Percentiles rank a stretch among this genome's conserved stretches.
These are phyloP conservation scores for Ochropleura leucogaster DNA, from an alignment of 2,888 invertebrate genomes.

Conservation along the genomic window DNA sequence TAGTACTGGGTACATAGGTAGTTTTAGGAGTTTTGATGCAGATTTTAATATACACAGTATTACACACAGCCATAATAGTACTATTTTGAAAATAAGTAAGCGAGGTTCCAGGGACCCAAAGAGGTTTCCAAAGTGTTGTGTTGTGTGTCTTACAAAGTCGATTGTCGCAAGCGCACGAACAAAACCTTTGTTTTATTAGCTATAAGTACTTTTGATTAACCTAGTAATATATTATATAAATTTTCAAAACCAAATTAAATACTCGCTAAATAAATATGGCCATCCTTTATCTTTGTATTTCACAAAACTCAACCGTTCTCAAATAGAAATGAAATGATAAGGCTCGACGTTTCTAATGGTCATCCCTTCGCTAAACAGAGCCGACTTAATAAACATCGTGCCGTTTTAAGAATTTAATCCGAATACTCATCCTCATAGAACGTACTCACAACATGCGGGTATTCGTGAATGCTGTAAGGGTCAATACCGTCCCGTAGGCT, in stretches of 20 bases:
- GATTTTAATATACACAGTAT: too few relatives aligned
- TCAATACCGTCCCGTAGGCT: slow-evolving; percentile 66
- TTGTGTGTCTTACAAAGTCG: too few relatives aligned
- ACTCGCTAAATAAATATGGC: slow-evolving; percentile 19
- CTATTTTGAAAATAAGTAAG: not conserved
- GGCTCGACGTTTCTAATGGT: slow-evolving; percentile 48
- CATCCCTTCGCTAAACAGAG: slow-evolving; percentile 52
- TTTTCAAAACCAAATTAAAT: slow-evolving; percentile 12
- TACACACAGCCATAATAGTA: too few relatives aligned
- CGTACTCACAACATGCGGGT: slow-evolving; percentile 12
- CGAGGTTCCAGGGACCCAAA: not conserved
- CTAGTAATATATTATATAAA: too few relatives aligned
- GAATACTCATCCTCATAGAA: slow-evolving; percentile 34
- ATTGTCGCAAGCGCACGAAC: not conserved
- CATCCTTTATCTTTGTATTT: slow-evolving; percentile 40
- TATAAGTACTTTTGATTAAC: too few relatives aligned
- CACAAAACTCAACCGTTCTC: slow-evolving; percentile 57
- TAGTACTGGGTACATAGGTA: not conserved
- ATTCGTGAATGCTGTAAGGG: slow-evolving; percentile 44
- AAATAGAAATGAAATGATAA: slow-evolving; percentile 55
- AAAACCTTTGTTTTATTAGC: not conserved
- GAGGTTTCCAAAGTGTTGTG: too few relatives aligned
- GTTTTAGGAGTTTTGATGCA: not conserved
- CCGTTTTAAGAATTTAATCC: slow-evolving; percentile 59
- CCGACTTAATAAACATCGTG: slow-evolving; percentile 50